These are phyloP conservation scores for Erebia palarica DNA, from an alignment of 2,888 invertebrate genomes.

Conservation along the genomic window DNA sequence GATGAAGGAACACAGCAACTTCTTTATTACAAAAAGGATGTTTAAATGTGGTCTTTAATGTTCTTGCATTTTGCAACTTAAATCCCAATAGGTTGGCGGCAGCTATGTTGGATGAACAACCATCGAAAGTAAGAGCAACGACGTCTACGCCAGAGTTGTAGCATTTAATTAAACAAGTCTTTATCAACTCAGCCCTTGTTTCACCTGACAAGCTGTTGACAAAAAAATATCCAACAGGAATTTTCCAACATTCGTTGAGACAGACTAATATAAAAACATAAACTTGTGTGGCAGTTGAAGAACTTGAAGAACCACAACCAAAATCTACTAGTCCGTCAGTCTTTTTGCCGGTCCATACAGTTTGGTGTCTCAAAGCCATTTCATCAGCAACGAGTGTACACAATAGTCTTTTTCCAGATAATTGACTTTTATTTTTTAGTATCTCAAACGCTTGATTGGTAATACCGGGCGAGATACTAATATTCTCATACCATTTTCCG, in stretches of 20 bases:
- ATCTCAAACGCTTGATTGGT: conserved; percentile 2
- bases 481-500: conserved; percentile 7
- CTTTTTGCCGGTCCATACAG: conserved; percentile 4
- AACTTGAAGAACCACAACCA: background rate
- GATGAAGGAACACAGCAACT: background rate
- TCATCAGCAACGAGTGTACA: conserved; percentile 10
- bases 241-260: background rate
- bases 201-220: conserved; percentile 1
- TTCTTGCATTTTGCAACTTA: background rate
- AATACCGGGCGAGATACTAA: conserved; percentile 13
- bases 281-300: background rate
- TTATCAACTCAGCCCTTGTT: background rate
- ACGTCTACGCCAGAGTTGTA: background rate
- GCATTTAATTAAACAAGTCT: background rate
- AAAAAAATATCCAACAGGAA: background rate
- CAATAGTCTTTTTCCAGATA: background rate
- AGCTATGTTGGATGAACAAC: conserved; percentile 2
- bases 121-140: background rate
- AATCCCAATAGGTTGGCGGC: background rate
- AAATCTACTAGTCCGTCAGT: conserved; percentile 1
- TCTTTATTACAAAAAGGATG: background rate
- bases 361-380: conserved; percentile 4
- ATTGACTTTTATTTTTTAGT: conserved; percentile 1
- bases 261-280: conserved; percentile 2
- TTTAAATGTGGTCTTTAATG: background rate